Evolutionary conservation across 1,140 invertebrate genomes (phyloP), one percentile per base, ranked within the genome.

Genomic region (Oncopeltus fasciatus): DNA sequence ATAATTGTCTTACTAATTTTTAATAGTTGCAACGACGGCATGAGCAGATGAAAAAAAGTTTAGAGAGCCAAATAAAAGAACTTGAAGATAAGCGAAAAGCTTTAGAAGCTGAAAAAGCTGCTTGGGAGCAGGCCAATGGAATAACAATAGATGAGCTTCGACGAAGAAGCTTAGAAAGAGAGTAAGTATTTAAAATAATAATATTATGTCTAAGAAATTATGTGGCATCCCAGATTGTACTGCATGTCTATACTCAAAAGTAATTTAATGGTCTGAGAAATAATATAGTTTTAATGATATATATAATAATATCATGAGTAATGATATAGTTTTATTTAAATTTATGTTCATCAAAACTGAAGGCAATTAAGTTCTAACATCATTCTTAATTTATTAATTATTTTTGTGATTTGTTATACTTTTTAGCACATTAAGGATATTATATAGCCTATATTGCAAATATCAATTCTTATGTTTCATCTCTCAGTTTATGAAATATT

Each of bases 71-170:
- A 75, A 83, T 90, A 63, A 84, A 86, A 57, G 93, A 97, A 72
- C 72, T 96, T 66, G 91, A 96, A 65, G 93, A 97, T 66, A 90
- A 90, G 67, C 80, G 88, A 71, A 81, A 84, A 65, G 81, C 83
- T 20, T 91, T 95, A 68, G 88, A 92, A 67, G 77, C 82, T n/a
- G 95, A 98, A 71, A 91, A 86, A 70, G 76, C 83, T 65, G 74
- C 82, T 29, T 97, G 92, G 92, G 92, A 97, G 75, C 85, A 89
- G 64, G 80, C 85, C n/a, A 90, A 89, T 70, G 87, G 88, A 65
- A 82, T 90, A 33, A 91, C 86, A 72, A 81, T 93, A 65, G 90
- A 92, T 70, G 90, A 92, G 71, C 76, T 92, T 61, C 80, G 89
- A 63, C 79, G 90, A 61, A 81, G 86, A 70, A 88, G 85, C 68